A percentile compares a stretch with the other conserved stretches of the same genome.
phyloP scores from a whole-genome alignment of 1,140 invertebrate genomes.

The Papilio aristodemus region DNA sequence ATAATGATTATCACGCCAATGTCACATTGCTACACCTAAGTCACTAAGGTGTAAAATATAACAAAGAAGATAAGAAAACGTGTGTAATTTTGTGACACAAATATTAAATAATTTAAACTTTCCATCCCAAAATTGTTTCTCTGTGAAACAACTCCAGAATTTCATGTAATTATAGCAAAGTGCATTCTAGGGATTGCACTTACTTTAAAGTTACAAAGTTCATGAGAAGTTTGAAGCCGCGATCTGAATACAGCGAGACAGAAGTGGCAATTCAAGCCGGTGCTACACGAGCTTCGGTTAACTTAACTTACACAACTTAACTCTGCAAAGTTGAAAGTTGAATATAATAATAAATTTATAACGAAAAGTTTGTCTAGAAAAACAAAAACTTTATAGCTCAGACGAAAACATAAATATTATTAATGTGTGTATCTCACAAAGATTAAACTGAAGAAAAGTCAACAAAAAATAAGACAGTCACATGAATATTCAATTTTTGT shows the following conservation, averaged over 20 bases:
- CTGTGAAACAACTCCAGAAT: background rate
- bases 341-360: background rate
- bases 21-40: too few relatives aligned
- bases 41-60: too few relatives aligned
- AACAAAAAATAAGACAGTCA: background rate
- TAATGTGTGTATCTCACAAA: background rate
- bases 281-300: background rate
- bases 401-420: background rate
- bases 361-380: background rate
- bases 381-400: background rate
- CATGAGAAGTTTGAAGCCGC: conserved; percentile 17
- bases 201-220: conserved; percentile 29
- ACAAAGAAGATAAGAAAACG: too few relatives aligned
- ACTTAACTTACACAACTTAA: conserved; percentile 2
- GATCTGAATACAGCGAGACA: conserved; percentile 8
- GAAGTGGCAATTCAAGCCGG: conserved; percentile 3
- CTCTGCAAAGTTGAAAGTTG: background rate
- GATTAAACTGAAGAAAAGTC: background rate
- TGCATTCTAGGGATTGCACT: conserved; percentile 28
- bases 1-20: too few relatives aligned
- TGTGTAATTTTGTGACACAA: too few relatives aligned
- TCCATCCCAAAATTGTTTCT: background rate
- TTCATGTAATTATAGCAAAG: conserved; percentile 19
- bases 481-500: background rate
- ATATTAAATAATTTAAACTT: too few relatives aligned